Evolutionary conservation across 2,888 invertebrate species (phyloP).

Genomic region (Tetramorium bicarinatum): DNA sequence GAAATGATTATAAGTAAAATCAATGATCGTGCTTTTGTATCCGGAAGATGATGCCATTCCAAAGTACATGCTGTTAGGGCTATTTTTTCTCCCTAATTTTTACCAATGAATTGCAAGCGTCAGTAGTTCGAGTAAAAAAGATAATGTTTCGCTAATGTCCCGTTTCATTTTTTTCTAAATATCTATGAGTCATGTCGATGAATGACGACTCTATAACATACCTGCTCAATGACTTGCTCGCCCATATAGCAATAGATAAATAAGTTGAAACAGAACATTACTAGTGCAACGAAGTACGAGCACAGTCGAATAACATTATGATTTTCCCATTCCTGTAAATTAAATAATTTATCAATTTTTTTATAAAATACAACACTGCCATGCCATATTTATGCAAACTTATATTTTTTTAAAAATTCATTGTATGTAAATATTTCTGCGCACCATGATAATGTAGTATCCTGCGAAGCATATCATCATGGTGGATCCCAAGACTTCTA

Average conservation of each 20-base stretch:
- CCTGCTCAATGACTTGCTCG: slow-evolving; percentile 21
- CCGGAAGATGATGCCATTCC: slow-evolving; percentile 69
- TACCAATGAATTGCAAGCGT: not conserved
- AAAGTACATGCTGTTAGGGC: slow-evolving; percentile 25
- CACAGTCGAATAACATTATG: not conserved
- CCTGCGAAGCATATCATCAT: slow-evolving; percentile 5
- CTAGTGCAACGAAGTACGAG: not conserved
- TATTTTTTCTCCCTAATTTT: slow-evolving; percentile 31
- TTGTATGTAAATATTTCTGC: not conserved
- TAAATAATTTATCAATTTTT: not conserved
- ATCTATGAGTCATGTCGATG: not conserved
- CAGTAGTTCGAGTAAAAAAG: not conserved
- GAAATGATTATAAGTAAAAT: slow-evolving; percentile 64
- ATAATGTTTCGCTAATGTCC: not conserved
- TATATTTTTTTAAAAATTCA: not conserved
- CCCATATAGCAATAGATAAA: slow-evolving; percentile 33
- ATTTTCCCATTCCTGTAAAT: slow-evolving; percentile 32
- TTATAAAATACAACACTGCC: not conserved
- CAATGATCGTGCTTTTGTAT: slow-evolving; percentile 53
- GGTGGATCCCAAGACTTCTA: slow-evolving; percentile 6
- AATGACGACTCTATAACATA: not conserved
- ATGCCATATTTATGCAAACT: too few relatives aligned
- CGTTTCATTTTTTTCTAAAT: not conserved
- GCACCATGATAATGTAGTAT: slow-evolving; percentile 8
- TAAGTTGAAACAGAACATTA: not conserved